Evolutionary conservation across 2,113 vertebrate species (phyloP), one percentile per base, ranked within the genome.

Genomic region (Tilapia sparmanii): DNA sequence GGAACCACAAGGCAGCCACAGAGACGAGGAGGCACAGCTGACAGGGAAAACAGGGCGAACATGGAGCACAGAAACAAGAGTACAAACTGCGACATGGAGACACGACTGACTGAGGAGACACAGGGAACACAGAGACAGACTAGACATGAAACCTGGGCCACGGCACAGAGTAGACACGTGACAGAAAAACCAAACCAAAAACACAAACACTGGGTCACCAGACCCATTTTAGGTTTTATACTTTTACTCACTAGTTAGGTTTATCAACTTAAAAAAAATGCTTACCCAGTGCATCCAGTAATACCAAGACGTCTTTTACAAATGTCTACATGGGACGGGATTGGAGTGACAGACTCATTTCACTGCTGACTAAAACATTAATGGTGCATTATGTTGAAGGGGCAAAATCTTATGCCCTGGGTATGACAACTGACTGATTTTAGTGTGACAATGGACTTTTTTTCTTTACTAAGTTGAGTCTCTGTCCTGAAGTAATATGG

Each of bases 381-480:
- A 19, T 35, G 31, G 18, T 1, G 18, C 10, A 18, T 19, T 61
- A 33, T 6, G 57, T 61, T 29, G 33, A 31, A 61, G 15, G 4
- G 29, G 29, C 57, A 19, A 2, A 61, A 59, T 31, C 5, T 10
- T 15, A 59, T 10, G 57, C 26, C 15, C 57, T 6, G 8, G 26
- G 2, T 10, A 15, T 0, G 1, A 59, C 15, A 31, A 1, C 57
- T 61, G 29, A 33, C 16, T 33, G 61, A 13, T 68, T 38, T 38
- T 24, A 68, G 16, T 13, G 7, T 40, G 8, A 68, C 35, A 5
- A 22, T 6, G 3, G 11, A 40, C 63, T 22, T 13, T 68, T 68
- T 0, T 13, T 68, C 63, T 68, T 68, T 40, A 13, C 3, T 40
- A 61, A 33, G 5, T 3, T 61, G 0, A 0, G 16, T 33, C 16